Evolutionary conservation across 2,113 vertebrate genomes (phyloP).

Genomic region (Zosterops borbonicus): DNA sequence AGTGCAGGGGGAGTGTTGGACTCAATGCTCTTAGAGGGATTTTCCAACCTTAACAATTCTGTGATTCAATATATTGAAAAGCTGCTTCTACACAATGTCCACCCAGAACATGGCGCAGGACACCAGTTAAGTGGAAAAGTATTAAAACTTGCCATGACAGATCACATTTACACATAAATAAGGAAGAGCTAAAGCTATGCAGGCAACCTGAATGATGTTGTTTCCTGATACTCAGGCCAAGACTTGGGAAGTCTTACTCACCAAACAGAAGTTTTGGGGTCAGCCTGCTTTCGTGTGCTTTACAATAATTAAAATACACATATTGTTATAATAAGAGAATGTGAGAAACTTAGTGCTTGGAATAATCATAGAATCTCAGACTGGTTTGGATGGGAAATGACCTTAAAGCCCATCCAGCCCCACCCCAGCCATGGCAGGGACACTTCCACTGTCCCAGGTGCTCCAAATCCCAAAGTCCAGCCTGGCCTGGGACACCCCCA

Average conservation of each 20-base stretch:
- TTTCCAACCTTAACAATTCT: neutral
- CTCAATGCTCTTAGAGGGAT: neutral
- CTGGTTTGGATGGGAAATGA: neutral
- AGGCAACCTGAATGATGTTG: neutral
- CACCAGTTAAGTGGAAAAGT: neutral
- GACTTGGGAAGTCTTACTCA: neutral
- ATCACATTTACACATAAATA: neutral
- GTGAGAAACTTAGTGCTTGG: neutral
- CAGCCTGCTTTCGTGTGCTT: neutral
- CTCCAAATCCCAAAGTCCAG: neutral
- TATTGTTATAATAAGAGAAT: neutral
- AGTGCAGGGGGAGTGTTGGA: neutral
- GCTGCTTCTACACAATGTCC: neutral
- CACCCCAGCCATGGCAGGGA: neutral
- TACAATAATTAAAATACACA: neutral
- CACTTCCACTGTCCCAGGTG: neutral
- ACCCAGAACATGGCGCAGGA: neutral
- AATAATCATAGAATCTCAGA: neutral
- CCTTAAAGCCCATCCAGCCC: rapidly evolving
- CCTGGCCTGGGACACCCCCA: neutral
- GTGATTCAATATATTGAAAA: neutral
- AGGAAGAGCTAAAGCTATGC: neutral
- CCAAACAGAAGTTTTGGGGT: neutral
- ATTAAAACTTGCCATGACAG: neutral
- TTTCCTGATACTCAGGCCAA: neutral